Percentiles rank a stretch among this genome's conserved stretches.
Conservation (phyloP, 2,888 invertebrate genomes). For the Ormyrus pomaceus region DNA sequence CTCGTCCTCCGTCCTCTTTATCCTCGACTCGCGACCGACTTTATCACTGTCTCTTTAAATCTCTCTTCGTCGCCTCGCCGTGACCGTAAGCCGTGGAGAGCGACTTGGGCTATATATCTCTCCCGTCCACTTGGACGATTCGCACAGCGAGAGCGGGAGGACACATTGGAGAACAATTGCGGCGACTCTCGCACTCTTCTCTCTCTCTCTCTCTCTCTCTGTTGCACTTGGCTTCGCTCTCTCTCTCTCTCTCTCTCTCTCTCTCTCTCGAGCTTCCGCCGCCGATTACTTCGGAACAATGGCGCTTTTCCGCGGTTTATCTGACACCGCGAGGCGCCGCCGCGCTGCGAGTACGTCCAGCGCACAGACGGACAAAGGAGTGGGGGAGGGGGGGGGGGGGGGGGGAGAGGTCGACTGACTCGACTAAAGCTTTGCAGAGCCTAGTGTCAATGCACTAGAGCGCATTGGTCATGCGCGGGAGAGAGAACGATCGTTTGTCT, state of each 20-base stretch:
- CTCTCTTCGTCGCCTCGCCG: slow-evolving; percentile 24
- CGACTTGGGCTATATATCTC: slow-evolving; percentile 16
- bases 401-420: background rate
- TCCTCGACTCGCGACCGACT: slow-evolving; percentile 32
- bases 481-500: slow-evolving; percentile 18
- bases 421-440: background rate
- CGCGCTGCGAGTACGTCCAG: slow-evolving; percentile 4
- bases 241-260: slow-evolving; percentile 18
- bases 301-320: slow-evolving; percentile 57
- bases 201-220: slow-evolving; percentile 25
- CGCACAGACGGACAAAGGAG: background rate
- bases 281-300: slow-evolving; percentile 56
- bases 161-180: slow-evolving; percentile 51
- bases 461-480: background rate
- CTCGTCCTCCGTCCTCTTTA: background rate
- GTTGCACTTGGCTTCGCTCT: slow-evolving; percentile 17
- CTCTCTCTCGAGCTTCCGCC: slow-evolving; percentile 37
- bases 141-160: background rate
- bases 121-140: slow-evolving; percentile 29
- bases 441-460: slow-evolving; percentile 22
- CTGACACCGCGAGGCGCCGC: slow-evolving; percentile 38
- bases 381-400: background rate
- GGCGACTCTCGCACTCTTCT: slow-evolving; percentile 3
- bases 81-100: background rate
- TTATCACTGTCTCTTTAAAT: slow-evolving; percentile 56